Evolutionary conservation across 2,797 vertebrate genomes (phyloP).

Genomic region (Petrocephalus schoutedeni): DNA sequence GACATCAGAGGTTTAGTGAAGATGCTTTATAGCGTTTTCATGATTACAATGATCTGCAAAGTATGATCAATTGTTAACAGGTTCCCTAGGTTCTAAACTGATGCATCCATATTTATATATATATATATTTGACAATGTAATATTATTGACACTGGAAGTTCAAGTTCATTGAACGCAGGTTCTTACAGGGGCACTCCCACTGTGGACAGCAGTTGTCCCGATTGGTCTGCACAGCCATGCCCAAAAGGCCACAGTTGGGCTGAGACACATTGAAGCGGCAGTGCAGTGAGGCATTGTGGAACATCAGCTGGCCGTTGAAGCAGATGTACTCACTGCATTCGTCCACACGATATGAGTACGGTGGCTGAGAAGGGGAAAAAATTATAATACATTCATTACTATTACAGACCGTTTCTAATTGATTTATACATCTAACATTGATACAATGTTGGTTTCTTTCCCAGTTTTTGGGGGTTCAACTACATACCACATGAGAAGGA

Average conservation of each 20-base stretch:
- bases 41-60: not conserved
- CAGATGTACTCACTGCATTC: constrained; percentile 91
- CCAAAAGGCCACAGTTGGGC: constrained; percentile 87
- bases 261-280: constrained; percentile 79
- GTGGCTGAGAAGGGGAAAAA: constrained; percentile 63
- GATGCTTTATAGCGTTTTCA: not conserved
- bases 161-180: not conserved
- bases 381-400: not conserved
- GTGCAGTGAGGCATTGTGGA: constrained; percentile 87
- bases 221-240: constrained; percentile 85
- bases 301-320: constrained; percentile 79
- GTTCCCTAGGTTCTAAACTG: not conserved
- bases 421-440: not conserved
- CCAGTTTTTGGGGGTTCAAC: not conserved
- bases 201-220: constrained; percentile 87
- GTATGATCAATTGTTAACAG: not conserved
- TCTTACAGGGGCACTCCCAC: constrained; percentile 95
- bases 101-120: not conserved
- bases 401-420: not conserved
- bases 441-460: not conserved
- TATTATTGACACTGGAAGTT: not conserved
- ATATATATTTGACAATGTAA: not conserved
- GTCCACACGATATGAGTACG: constrained; percentile 80
- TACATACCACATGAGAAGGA: not conserved
- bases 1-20: not conserved